Evolutionary conservation across 1,140 invertebrate species (phyloP).

Genomic region (Physella acuta): DNA sequence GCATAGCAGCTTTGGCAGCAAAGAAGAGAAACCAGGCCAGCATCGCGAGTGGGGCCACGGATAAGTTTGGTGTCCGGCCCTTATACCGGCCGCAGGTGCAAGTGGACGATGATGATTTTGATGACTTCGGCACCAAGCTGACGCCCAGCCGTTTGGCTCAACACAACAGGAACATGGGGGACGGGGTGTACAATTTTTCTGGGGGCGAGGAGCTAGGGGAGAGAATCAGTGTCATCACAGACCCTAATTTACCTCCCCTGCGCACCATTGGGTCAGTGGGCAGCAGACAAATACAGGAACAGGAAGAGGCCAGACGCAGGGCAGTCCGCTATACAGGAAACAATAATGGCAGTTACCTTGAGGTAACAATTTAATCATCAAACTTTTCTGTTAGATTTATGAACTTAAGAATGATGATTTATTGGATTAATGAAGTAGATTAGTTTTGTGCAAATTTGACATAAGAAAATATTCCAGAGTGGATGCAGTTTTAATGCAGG

Average conservation of each 20-base stretch:
- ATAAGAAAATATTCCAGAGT: too few species aligned
- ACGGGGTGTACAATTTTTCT: constrained; percentile 33
- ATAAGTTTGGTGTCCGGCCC: constrained; percentile 31
- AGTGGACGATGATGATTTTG: constrained; percentile 23
- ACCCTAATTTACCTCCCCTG: constrained; percentile 42
- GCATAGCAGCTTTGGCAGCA: constrained; percentile 56
- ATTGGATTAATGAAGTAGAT: too few species aligned
- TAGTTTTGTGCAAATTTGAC: too few species aligned
- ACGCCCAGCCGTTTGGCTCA: constrained; percentile 51
- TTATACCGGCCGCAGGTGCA: constrained; percentile 36
- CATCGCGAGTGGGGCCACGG: constrained; percentile 30
- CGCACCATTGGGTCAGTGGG: constrained; percentile 17
- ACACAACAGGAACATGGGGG: constrained; percentile 47
- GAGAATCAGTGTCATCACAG: constrained; percentile 38
- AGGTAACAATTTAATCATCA: too few species aligned
- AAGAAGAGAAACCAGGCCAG: constrained; percentile 45
- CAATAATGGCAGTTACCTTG: constrained; percentile 19
- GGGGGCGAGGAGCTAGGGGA: constrained; percentile 43
- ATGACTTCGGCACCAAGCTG: constrained; percentile 36
- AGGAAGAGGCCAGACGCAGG: constrained; percentile 23
- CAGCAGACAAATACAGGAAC: constrained; percentile 25
- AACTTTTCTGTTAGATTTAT: constrained; percentile 28
- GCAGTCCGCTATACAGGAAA: constrained; percentile 35
- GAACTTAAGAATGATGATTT: too few species aligned
- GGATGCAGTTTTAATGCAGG: too few species aligned